Base-by-base conservation (phyloP, 2,797 vertebrate genomes). In the Benthosema pterotum region DNA sequence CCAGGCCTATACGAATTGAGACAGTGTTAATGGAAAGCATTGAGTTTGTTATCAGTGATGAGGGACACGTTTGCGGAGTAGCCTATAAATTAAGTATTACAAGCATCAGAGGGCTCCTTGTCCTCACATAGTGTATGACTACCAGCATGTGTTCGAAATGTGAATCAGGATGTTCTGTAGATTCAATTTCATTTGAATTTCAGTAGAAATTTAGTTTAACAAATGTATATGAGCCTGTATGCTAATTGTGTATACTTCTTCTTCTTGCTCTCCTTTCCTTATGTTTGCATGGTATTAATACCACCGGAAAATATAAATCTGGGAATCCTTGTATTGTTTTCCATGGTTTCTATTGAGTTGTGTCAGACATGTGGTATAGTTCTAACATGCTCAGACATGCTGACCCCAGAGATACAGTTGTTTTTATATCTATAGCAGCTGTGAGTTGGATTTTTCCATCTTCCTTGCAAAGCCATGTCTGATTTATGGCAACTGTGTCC, bases 401-500 rank as follows among this genome's bases (percentile, higher is more conserved):
- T 79, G 68, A 73, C 19, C 2, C 61, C 66, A 53, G 46, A 6
- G 25, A 3, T 65, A 64, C 54, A 54, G 53, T 50, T 19, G 47
- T 22, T 71, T 78, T 83, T 80, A 72, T 63, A 62, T 66, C 11
- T 14, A 56, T 59, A 42, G 28, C 78, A 83, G 80, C 85, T 85
- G 79, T 71, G 48, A 51, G 61, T 65, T 65, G 52, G 56, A 17
- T 84, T 84, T 80, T 79, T 77, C 28, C 56, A 3, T 43, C 53
- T 43, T 65, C 61, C 17, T 57, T 22, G 12, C 22, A 22, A n/a
- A 25, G 11, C 17, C 12, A 12, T 16, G 9, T 42, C 28, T 47
- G 52, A 55, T 63, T 63, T 55, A 56, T 48, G 74, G 74, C 67
- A 65, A 46, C 13, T 15, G 22, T 53, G 47, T 61, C 46, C 60